Conservation (phyloP, 2,113 vertebrate species). For the Channa maculata region DNA sequence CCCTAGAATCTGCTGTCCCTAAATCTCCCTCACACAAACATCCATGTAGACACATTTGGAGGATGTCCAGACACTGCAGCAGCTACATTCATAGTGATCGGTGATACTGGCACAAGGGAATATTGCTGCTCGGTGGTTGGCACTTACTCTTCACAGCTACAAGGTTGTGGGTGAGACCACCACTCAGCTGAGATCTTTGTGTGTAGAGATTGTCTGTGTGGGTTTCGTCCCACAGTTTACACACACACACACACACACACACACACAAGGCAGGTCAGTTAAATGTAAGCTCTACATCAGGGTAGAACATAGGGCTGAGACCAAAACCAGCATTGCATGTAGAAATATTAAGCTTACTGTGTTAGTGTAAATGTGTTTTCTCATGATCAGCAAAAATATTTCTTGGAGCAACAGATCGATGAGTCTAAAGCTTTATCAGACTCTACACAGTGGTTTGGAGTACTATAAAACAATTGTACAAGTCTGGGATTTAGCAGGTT, state of each 20-base stretch:
- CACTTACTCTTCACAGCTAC: neutral
- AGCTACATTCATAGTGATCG: conserved; percentile 7
- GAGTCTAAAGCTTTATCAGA: no score
- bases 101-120: neutral
- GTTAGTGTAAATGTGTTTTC: no score
- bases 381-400: no score
- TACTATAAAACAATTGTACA: no score
- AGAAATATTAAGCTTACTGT: no score
- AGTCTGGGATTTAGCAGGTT: no score
- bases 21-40: conserved; percentile 20
- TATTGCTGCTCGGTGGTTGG: neutral
- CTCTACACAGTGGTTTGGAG: no score
- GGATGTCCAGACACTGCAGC: conserved; percentile 10
- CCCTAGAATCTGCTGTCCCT: conserved; percentile 47
- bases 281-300: neutral
- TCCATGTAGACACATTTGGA: conserved; percentile 19
- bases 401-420: no score
- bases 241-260: neutral
- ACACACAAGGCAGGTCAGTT: neutral
- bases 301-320: no score
- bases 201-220: neutral
- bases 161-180: neutral
- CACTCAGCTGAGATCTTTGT: neutral
- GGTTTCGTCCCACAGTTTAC: neutral
- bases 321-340: no score